A percentile compares a stretch with the other conserved stretches of the same genome.
Conservation (phyloP, 2,797 vertebrate species). For the Threskiornis aethiopicus region DNA sequence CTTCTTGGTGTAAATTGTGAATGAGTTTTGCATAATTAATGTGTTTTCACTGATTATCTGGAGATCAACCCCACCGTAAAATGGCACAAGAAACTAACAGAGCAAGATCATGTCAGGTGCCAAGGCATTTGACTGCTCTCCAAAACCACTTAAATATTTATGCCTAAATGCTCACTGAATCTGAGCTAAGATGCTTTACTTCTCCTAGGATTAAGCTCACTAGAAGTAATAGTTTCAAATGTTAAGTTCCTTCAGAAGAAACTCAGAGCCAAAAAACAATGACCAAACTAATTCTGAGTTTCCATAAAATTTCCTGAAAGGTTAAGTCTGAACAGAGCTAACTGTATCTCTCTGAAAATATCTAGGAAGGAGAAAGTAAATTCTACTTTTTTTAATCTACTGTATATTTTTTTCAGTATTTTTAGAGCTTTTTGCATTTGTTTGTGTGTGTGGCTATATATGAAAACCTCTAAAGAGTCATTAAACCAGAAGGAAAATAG, state of each 20-base stretch:
- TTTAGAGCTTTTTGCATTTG: not conserved
- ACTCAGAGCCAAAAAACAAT: not conserved
- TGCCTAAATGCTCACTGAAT: not conserved
- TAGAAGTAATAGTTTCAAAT: not conserved
- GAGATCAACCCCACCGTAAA: not conserved
- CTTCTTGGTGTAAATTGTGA: not conserved
- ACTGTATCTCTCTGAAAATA: not conserved
- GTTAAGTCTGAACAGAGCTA: not conserved
- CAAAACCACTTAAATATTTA: not conserved
- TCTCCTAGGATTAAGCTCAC: not conserved
- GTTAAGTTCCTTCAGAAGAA: not conserved
- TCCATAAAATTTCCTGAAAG: not conserved
- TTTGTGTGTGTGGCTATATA: not conserved
- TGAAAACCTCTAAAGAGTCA: not conserved
- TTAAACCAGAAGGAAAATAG: not conserved
- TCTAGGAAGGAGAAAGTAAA: not conserved
- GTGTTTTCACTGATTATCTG: not conserved
- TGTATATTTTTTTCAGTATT: not conserved
- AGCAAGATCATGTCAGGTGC: not conserved
- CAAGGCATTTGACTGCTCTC: not conserved
- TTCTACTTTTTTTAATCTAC: not conserved
- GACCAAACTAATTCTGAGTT: not conserved
- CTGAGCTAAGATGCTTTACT: not conserved
- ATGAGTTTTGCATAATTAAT: not conserved
- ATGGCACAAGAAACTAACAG: not conserved